A percentile compares a stretch with the other conserved stretches of the same genome.
Conservation (phyloP, 2,797 vertebrate species). For the Diplodus puntazzo region DNA sequence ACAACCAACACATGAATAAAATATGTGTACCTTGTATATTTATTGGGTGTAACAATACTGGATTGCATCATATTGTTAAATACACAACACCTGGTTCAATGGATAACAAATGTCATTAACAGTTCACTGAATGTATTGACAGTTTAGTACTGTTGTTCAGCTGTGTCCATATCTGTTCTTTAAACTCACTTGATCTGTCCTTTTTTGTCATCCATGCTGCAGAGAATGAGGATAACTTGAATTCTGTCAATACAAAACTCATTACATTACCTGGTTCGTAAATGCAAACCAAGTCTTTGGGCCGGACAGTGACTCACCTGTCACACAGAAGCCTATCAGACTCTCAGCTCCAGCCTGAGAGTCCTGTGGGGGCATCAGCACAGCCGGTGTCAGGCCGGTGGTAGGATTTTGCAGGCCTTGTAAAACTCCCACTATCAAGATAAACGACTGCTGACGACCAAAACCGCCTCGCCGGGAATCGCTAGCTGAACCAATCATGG, state of each 20-base stretch:
- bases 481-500: slow-evolving; percentile 7
- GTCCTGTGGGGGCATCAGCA: slow-evolving; percentile 4
- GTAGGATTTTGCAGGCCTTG: slow-evolving; percentile 15
- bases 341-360: not conserved
- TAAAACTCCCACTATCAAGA: slow-evolving; percentile 32
- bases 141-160: not conserved
- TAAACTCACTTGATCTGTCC: not conserved
- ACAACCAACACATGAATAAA: not conserved
- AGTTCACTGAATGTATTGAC: not conserved
- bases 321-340: slow-evolving; percentile 1
- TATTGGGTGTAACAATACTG: not conserved
- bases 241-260: too few species aligned
- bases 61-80: not conserved
- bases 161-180: not conserved
- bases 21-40: not conserved
- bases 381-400: not conserved
- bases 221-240: not conserved
- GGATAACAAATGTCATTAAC: not conserved
- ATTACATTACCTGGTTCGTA: not conserved
- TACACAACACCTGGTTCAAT: not conserved
- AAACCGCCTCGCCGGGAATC: not conserved
- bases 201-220: not conserved
- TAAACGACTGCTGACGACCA: slow-evolving; percentile 8
- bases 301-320: not conserved
- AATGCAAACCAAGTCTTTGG: not conserved